These are phyloP conservation scores for Sebastes ruberrimus DNA, from an alignment of 2,797 vertebrate species.

Conservation along the genomic window DNA sequence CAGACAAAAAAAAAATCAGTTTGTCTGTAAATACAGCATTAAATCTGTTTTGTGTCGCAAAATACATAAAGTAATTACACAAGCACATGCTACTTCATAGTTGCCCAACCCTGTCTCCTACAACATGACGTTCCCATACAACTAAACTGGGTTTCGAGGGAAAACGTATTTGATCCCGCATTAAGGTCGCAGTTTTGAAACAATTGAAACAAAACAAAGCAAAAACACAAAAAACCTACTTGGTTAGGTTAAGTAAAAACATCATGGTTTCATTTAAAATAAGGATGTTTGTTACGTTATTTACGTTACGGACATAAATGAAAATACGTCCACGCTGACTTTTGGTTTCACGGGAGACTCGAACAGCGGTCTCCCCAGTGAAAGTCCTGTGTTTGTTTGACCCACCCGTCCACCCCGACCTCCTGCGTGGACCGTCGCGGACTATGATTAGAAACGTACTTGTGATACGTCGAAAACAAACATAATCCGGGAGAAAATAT, in stretches of 20 bases:
- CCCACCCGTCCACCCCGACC: too few relatives aligned
- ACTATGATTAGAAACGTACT: background rate
- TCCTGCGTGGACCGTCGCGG: rapidly evolving
- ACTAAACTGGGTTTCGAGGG: background rate
- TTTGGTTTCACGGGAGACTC: background rate
- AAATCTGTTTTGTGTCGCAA: background rate
- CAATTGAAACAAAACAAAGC: background rate
- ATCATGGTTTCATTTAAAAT: background rate
- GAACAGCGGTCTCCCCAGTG: too few relatives aligned
- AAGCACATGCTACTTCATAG: background rate
- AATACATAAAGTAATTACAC: background rate
- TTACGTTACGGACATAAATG: background rate
- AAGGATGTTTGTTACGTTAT: background rate
- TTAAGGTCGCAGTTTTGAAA: background rate
- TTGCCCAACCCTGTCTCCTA: background rate
- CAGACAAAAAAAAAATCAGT: background rate
- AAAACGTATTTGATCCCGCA: background rate
- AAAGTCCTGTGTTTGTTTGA: background rate
- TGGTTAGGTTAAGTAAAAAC: background rate
- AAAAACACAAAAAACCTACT: background rate
- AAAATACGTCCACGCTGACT: background rate
- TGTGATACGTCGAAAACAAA: background rate
- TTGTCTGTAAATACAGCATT: background rate
- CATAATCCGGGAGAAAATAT: background rate
- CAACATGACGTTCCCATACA: background rate